phyloP scores from a whole-genome alignment of 2,888 invertebrate species.

The Ectobius pallidus region DNA sequence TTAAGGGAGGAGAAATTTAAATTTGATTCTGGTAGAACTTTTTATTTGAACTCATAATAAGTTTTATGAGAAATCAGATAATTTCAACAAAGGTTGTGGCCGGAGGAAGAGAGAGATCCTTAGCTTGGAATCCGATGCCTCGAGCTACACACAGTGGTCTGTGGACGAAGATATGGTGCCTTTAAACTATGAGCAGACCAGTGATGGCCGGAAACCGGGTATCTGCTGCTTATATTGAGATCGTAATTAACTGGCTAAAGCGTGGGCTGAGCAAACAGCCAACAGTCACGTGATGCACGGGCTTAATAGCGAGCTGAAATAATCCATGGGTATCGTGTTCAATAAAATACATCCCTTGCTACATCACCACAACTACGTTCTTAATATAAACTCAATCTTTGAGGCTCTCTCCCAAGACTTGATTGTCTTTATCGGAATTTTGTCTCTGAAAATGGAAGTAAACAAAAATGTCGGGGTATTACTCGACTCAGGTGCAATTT shows the following conservation, averaged over 20 bases:
- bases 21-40: too few relatives aligned
- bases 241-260: constrained; percentile 28
- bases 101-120: not conserved
- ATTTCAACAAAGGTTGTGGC: not conserved
- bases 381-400: not conserved
- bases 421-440: constrained; percentile 1
- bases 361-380: not conserved
- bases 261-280: constrained; percentile 32
- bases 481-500: too few relatives aligned
- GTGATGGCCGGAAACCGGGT: constrained; percentile 1
- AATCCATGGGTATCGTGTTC: constrained; percentile 9
- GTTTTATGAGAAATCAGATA: not conserved
- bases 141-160: not conserved
- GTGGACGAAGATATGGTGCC: not conserved
- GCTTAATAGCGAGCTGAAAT: constrained; percentile 15
- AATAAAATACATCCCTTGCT: constrained; percentile 1
- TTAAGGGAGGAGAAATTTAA: not conserved
- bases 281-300: not conserved
- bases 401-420: constrained; percentile 6
- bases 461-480: too few relatives aligned
- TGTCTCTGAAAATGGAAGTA: too few relatives aligned
- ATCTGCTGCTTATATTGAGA: constrained; percentile 22
- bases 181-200: constrained; percentile 3
- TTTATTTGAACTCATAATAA: not conserved
- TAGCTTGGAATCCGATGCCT: not conserved